These are phyloP conservation scores for Phalangium opilio DNA, from an alignment of 2,888 invertebrate species.

Conservation along the genomic window DNA sequence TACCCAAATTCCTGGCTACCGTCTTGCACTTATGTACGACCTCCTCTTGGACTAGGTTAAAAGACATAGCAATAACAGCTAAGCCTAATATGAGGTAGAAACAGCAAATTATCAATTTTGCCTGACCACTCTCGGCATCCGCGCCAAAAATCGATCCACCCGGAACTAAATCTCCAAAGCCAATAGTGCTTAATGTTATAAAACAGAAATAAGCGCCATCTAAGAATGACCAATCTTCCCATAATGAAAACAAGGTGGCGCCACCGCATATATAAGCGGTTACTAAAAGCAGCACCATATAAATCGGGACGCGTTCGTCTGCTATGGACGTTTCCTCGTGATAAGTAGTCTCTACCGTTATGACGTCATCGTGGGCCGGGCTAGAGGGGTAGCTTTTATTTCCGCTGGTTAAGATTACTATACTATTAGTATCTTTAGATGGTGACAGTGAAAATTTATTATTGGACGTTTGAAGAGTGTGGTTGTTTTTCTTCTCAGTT, in stretches of 20 bases:
- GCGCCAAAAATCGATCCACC: conserved; percentile 31
- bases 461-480: too few relatives aligned
- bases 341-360: not conserved
- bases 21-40: conserved; percentile 30
- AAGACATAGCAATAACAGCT: conserved; percentile 67
- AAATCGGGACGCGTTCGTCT: conserved; percentile 41
- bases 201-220: conserved; percentile 74
- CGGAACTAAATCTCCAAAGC: conserved; percentile 60
- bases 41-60: conserved; percentile 66
- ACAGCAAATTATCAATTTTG: conserved; percentile 63
- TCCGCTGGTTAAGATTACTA: too few relatives aligned
- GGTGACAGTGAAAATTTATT: too few relatives aligned
- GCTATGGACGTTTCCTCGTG: not conserved
- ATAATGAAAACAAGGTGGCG: conserved; percentile 58
- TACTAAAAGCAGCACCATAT: conserved; percentile 48
- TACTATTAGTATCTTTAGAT: too few relatives aligned
- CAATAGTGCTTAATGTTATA: conserved; percentile 65
- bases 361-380: not conserved
- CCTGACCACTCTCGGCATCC: conserved; percentile 37
- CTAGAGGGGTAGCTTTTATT: not conserved
- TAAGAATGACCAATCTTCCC: conserved; percentile 63
- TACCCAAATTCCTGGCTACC: conserved; percentile 16
- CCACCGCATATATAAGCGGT: conserved; percentile 57
- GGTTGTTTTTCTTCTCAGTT: too few relatives aligned
- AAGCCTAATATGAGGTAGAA: conserved; percentile 61